Percentiles rank a stretch among this genome's conserved stretches.
Evolutionary conservation across 2,797 vertebrate genomes (phyloP).

Genomic region (Rhinichthys osculus): DNA sequence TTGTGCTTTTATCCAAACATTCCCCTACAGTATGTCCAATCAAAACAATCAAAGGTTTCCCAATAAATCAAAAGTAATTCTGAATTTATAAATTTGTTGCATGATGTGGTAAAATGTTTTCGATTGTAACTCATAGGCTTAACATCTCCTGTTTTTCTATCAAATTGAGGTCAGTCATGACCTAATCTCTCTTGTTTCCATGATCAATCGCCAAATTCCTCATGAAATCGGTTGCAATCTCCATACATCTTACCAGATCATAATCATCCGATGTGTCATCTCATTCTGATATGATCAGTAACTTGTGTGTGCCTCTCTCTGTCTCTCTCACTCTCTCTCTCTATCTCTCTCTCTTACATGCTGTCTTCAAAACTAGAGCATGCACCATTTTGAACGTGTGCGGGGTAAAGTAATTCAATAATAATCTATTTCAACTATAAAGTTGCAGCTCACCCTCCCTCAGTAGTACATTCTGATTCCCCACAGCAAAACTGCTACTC

Average conservation of each 20-base stretch:
- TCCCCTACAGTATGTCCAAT: not conserved
- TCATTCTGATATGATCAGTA: slow-evolving; percentile 71
- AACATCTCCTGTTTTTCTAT: not conserved
- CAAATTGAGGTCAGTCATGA: not conserved
- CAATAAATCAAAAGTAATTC: not conserved
- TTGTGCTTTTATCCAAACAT: not conserved
- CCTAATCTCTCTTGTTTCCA: not conserved
- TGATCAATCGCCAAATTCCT: not conserved
- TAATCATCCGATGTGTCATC: slow-evolving; percentile 33
- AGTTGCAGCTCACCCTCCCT: slow-evolving; percentile 76
- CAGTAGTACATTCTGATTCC: slow-evolving; percentile 37
- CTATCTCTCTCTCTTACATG: slow-evolving; percentile 78
- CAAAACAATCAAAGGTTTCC: not conserved
- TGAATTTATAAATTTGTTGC: slow-evolving; percentile 21
- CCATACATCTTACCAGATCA: slow-evolving; percentile 33
- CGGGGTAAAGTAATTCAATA: slow-evolving; percentile 93
- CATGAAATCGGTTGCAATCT: slow-evolving; percentile 12
- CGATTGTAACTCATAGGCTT: not conserved
- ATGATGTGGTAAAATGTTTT: slow-evolving; percentile 23
- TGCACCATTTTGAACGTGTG: slow-evolving; percentile 95
- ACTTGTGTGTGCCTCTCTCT: slow-evolving; percentile 66
- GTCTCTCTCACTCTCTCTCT: slow-evolving; percentile 72
- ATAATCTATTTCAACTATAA: slow-evolving; percentile 83
- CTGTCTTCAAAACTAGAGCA: slow-evolving; percentile 93
- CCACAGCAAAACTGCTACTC: not conserved